Conservation (phyloP, 1,140 invertebrate species). For the Tetragnatha versicolor region DNA sequence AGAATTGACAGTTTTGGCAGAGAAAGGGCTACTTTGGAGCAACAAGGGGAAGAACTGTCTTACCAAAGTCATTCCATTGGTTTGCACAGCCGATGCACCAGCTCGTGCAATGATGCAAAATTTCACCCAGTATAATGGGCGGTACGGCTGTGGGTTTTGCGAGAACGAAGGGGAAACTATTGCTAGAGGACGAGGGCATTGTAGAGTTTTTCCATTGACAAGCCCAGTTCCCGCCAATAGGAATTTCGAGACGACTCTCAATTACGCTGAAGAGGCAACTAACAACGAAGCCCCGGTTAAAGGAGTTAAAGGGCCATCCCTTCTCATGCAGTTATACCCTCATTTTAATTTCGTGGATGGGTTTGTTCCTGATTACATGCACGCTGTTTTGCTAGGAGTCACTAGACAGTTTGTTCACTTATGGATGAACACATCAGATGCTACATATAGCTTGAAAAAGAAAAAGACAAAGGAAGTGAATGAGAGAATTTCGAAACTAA, state of each 20-base stretch:
- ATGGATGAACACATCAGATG: background rate
- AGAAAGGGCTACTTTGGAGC: background rate
- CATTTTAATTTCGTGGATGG: background rate
- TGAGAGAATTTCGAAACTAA: background rate
- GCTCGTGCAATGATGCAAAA: background rate
- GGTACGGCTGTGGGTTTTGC: background rate
- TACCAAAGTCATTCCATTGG: background rate
- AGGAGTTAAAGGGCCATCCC: background rate
- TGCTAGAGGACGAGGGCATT: background rate
- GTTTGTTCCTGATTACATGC: constrained; percentile 6
- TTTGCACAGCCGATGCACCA: background rate
- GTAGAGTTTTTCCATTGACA: background rate
- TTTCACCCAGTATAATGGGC: background rate
- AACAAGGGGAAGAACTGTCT: background rate
- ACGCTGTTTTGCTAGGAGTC: background rate
- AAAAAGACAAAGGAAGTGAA: background rate
- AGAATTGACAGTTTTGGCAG: background rate
- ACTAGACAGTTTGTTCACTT: background rate
- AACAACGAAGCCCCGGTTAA: background rate
- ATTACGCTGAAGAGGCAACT: background rate
- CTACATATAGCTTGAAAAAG: background rate
- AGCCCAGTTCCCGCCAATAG: background rate
- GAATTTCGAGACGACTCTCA: no score
- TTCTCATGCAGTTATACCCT: background rate
- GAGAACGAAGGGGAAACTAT: background rate